These are phyloP conservation scores for Bungarus multicinctus DNA, from an alignment of 2,113 vertebrate genomes.

Conservation along the genomic window DNA sequence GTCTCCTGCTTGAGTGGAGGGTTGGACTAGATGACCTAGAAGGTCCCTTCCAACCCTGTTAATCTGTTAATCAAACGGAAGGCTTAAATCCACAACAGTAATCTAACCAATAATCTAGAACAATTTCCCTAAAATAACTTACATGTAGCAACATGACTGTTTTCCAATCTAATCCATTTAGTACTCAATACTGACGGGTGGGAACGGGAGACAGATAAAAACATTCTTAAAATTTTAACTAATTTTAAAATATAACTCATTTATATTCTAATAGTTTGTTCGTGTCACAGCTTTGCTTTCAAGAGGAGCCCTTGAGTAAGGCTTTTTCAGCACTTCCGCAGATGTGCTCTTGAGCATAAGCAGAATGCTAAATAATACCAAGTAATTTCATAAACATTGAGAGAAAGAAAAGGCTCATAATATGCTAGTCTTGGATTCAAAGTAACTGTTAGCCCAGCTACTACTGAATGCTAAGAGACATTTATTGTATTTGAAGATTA, in stretches of 20 bases:
- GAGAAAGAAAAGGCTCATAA: background rate
- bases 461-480: background rate
- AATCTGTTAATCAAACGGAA: background rate
- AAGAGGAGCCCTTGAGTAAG: background rate
- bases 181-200: background rate
- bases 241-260: background rate
- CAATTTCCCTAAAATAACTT: background rate
- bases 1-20: no score
- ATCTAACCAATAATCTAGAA: background rate
- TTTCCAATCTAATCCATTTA: background rate
- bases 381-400: background rate
- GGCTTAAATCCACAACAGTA: background rate
- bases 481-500: background rate
- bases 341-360: background rate
- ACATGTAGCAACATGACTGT: background rate
- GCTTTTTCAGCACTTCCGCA: background rate
- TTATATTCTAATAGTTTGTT: background rate
- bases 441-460: background rate
- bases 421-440: background rate
- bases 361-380: background rate
- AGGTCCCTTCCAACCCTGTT: no score
- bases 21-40: no score
- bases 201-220: background rate
- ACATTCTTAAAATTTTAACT: background rate
- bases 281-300: background rate